These are phyloP conservation scores for Condylura cristata DNA, from an alignment of 2,113 vertebrate genomes.

Conservation along the genomic window DNA sequence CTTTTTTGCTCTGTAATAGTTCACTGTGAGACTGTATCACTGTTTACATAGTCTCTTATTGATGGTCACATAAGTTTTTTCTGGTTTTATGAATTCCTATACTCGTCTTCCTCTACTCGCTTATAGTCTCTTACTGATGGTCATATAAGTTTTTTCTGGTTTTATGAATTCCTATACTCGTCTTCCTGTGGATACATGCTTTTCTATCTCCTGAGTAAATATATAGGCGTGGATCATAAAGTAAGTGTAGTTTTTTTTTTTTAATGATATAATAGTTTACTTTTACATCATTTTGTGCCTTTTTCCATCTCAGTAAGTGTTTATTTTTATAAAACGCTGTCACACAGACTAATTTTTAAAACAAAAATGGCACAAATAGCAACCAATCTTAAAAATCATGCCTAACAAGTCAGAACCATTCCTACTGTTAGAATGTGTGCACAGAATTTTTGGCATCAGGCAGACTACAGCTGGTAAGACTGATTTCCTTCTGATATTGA, in stretches of 20 bases:
- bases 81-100: background rate
- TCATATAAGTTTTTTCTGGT: background rate
- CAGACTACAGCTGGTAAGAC: background rate
- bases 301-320: too few relatives aligned
- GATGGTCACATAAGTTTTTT: background rate
- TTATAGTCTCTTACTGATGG: slow-evolving; percentile 30
- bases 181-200: background rate
- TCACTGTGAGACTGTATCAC: background rate
- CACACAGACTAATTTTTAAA: slow-evolving; percentile 18
- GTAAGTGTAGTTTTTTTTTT: background rate
- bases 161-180: background rate
- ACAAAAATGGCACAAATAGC: background rate
- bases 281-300: too few relatives aligned
- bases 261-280: too few relatives aligned
- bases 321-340: slow-evolving; percentile 33
- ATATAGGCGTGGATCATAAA: background rate
- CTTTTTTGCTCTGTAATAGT: slow-evolving; percentile 6
- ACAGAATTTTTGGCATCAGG: background rate
- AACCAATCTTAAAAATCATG: background rate
- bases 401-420: background rate
- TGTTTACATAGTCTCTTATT: slow-evolving; percentile 41
- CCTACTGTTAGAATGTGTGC: background rate
- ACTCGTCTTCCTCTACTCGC: too few relatives aligned
- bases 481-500: background rate
- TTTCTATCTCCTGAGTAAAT: background rate